Evolutionary conservation across 2,113 vertebrate genomes (phyloP), one percentile per base, ranked within the genome.

Genomic region (Limnothrissa miodon): DNA sequence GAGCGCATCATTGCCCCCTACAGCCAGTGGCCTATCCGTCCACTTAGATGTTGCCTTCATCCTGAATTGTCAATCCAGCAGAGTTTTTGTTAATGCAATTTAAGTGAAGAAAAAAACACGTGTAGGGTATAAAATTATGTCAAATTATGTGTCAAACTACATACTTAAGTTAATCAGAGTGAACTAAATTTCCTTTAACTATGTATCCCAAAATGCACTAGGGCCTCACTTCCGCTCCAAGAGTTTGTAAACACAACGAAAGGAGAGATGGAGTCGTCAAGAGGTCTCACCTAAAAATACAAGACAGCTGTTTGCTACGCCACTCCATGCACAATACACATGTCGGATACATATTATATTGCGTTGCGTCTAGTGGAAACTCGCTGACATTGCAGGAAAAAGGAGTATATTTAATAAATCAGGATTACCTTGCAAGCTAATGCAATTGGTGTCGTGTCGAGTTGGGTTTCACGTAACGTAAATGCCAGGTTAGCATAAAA

Each of bases 181-280:
- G 4, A 48, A 56, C 23, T 25, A 17, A 29, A 66, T 45, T 56
- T 8, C 11, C n/a, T 17, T 21, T 53, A 44, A 89, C 87, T 88
- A 82, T 86, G 85, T 82, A 84, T 83, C 84, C 88, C 90, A 87
- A 19, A 87, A 84, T 80, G 48, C 84, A 74, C 25, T 23, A 5
- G 1, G 21, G 17, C 4, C 23, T 13, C 46, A 85, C 85, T 85
- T 90, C 89, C 89, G 89, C n/a, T 87, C 82, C 56, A 83, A 80
- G 83, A 87, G 87, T 90, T 91, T 91, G 90, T 91, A 90, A 91
- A 91, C 89, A 90, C 78, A 84, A 86, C 82, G 87, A 90, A 89
- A 87, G 88, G 66, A 82, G 90, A 89, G 85, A 90, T 88, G 90
- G 85, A 88, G 85, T 85, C 88, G 83, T 80, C 84, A 74, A 89